Evolutionary conservation across 2,888 invertebrate genomes (phyloP).

Genomic region (Phanerotoma sp.): DNA sequence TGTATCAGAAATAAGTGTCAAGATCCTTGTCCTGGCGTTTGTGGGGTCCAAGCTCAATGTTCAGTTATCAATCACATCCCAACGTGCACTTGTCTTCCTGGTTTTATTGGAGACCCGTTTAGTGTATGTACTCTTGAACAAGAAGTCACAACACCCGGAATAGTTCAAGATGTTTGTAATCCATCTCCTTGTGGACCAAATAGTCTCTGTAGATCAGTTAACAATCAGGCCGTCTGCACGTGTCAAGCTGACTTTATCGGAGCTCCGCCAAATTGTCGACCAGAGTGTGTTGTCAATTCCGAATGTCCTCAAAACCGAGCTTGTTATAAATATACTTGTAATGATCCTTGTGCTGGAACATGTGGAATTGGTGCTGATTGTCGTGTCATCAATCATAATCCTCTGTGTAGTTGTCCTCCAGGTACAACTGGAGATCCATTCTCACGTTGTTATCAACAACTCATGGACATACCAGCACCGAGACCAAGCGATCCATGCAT

Average conservation of each 20-base stretch:
- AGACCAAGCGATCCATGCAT: conserved; percentile 66
- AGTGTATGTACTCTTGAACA: conserved; percentile 58
- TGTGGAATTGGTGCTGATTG: conserved; percentile 79
- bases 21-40: conserved; percentile 85
- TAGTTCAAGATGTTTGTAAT: conserved; percentile 65
- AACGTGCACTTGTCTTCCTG: conserved; percentile 75
- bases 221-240: conserved; percentile 75
- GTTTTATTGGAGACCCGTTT: conserved; percentile 76
- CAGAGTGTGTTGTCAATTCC: conserved; percentile 80
- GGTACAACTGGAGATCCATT: conserved; percentile 81
- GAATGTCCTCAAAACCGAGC: conserved; percentile 79
- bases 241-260: conserved; percentile 73
- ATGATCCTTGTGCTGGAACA: conserved; percentile 79
- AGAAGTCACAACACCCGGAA: conserved; percentile 14
- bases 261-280: conserved; percentile 78
- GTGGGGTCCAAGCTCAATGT: conserved; percentile 81
- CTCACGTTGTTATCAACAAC: conserved; percentile 64
- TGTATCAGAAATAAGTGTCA: conserved; percentile 82
- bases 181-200: conserved; percentile 82
- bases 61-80: conserved; percentile 83
- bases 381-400: conserved; percentile 78
- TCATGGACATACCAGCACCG: conserved; percentile 35
- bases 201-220: conserved; percentile 73
- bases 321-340: conserved; percentile 79
- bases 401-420: conserved; percentile 75